These are phyloP conservation scores for Mylabris sibirica DNA, from an alignment of 2,888 invertebrate species.

Conservation along the genomic window DNA sequence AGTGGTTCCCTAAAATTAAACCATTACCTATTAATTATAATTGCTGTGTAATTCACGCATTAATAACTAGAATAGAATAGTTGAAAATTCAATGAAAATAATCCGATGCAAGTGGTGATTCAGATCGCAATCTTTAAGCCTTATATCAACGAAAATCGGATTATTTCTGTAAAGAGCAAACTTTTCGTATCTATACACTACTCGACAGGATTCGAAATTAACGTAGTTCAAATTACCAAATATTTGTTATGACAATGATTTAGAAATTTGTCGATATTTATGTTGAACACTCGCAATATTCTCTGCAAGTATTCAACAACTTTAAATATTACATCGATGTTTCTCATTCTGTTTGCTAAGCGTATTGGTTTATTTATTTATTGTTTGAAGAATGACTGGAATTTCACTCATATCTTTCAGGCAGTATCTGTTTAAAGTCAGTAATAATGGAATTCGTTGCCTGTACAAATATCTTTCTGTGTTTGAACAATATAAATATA, in stretches of 20 bases:
- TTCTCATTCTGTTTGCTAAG: not conserved
- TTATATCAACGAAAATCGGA: no score
- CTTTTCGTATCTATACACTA: no score
- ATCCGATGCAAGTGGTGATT: not conserved
- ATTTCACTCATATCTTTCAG: not conserved
- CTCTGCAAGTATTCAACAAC: not conserved
- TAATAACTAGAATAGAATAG: not conserved
- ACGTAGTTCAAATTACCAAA: no score
- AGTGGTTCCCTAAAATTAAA: not conserved
- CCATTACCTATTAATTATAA: conserved; percentile 1
- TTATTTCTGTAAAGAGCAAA: no score
- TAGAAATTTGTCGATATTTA: no score
- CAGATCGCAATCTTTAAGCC: no score
- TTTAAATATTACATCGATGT: not conserved
- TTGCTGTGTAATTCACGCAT: not conserved
- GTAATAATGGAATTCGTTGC: no score
- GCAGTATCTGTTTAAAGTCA: not conserved
- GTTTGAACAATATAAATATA: no score
- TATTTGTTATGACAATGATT: no score
- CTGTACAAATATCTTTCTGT: no score
- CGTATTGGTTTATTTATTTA: not conserved
- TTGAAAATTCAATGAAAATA: not conserved
- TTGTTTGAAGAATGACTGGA: not conserved
- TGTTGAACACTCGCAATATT: no score
- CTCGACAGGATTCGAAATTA: no score